Conservation (phyloP, 1,140 invertebrate species). For the Gonatopus flavifemur region DNA sequence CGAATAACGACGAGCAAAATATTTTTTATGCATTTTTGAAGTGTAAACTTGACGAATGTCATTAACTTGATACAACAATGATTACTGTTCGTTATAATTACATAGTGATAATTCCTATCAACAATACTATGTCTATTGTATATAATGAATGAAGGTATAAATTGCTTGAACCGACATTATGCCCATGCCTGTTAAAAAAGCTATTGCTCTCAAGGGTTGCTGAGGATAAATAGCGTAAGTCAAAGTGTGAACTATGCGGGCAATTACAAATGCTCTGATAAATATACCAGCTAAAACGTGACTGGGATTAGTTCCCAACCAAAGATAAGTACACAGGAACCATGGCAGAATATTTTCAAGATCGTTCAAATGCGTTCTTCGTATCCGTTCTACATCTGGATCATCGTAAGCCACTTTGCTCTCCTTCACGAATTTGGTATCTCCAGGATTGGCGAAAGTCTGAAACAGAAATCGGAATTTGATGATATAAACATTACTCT, state of each 20-base stretch:
- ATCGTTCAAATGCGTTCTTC: conserved; percentile 69
- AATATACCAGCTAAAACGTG: conserved; percentile 56
- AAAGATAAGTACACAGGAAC: conserved; percentile 62
- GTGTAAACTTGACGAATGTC: no score
- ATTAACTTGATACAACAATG: no score
- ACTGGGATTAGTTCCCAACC: conserved; percentile 62
- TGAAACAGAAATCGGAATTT: no score
- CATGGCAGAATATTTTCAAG: conserved; percentile 69
- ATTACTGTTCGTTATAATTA: no score
- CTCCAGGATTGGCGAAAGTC: conserved; percentile 65
- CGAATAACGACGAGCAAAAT: no score
- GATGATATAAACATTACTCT: no score
- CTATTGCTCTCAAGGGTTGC: conserved; percentile 62
- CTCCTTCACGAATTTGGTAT: conserved; percentile 45
- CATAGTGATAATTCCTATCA: no score
- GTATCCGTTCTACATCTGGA: conserved; percentile 61
- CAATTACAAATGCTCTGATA: conserved; percentile 62
- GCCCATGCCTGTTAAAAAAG: conserved; percentile 56
- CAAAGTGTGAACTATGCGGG: conserved; percentile 63
- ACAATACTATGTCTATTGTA: no score
- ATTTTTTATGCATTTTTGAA: no score
- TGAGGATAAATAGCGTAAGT: conserved; percentile 61
- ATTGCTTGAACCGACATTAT: conserved; percentile 62
- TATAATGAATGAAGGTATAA: conserved; percentile 43
- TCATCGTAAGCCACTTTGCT: conserved; percentile 58